A percentile compares a stretch with the other conserved stretches of the same genome.
phyloP scores from a whole-genome alignment of 1,140 invertebrate genomes.

The Drosophila nikananu region DNA sequence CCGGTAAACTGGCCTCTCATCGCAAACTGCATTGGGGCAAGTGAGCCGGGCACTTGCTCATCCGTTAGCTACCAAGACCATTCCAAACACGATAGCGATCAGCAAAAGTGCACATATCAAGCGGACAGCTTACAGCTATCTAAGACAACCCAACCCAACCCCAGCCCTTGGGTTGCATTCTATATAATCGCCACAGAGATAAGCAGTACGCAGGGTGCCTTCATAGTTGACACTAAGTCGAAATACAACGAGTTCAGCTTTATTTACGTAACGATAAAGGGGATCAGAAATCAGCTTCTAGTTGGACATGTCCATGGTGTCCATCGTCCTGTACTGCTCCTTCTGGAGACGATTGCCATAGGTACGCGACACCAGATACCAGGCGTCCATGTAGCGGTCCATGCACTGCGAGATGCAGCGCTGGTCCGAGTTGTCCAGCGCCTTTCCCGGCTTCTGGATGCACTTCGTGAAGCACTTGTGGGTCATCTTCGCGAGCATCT shows the following conservation, averaged over 20 bases:
- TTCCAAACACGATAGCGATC: constrained; percentile 85
- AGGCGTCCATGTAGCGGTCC: constrained; percentile 98
- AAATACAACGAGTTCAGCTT: constrained; percentile 4
- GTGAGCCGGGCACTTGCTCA: constrained; percentile 55
- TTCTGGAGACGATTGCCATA: constrained; percentile 93
- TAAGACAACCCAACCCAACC: constrained; percentile 16
- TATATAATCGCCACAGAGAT: constrained; percentile 47
- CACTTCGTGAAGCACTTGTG: constrained; percentile 99
- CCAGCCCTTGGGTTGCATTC: constrained; percentile 17
- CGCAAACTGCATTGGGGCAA: constrained; percentile 61
- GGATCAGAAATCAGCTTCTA: constrained; percentile 5
- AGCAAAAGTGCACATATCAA: constrained; percentile 70
- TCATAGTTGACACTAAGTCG: neutral
- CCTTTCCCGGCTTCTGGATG: constrained; percentile 94
- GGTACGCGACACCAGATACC: constrained; percentile 95
- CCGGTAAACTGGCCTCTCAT: constrained; percentile 5
- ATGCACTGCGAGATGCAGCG: constrained; percentile 99
- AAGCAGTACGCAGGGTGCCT: constrained; percentile 53
- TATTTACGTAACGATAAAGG: constrained; percentile 5
- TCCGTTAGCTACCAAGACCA: constrained; percentile 85
- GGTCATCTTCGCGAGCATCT: constrained; percentile 97
- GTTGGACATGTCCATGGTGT: constrained; percentile 14
- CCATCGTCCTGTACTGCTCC: constrained; percentile 85
- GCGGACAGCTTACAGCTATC: constrained; percentile 28
- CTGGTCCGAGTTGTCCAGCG: constrained; percentile 95